Base-by-base conservation (phyloP, 1,140 invertebrate species). In the Littorina saxatilis region DNA sequence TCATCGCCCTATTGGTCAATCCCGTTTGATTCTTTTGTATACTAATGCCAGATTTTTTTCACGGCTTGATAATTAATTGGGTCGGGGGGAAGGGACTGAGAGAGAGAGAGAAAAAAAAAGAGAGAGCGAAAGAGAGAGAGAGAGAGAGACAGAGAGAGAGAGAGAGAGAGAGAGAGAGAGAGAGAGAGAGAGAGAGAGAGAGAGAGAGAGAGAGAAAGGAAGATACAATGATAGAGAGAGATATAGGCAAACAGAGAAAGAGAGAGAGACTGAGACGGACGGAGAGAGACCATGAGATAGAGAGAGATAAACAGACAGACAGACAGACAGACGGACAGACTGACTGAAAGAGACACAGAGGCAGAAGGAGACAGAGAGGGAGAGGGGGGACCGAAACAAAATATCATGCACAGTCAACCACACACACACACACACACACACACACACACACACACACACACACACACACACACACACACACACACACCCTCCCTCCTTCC, bases 61-160 rank as follows among this genome's bases (percentile, higher is more conserved):
- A n/a, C n/a, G n/a, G n/a, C n/a, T n/a, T n/a, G n/a, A n/a, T n/a
- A n/a, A n/a, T n/a, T 13, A 9, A 63, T n/a, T 11, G 20, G 47
- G 47, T 11, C 47, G 20, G 47, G 47, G 9, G 47, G 5, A 4
- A 1, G 27, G 27, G 7, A 32, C 61, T 9, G 61, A 35, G 61
- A 63, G 61, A 63, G 61, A 63, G 61, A 63, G 61, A 63, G 61
- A 63, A 32, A 63, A 32, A 63, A 32, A 63, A 32, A 63, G 61
- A 63, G 61, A 63, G 61, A 63, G 61, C 29, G 61, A 63, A 32
- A 63, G 61, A 63, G 61, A 63, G 61, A 63, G 61, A 63, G 61
- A 63, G 61, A 63, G 61, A 63, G 61, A 63, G 17, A 63, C 4
- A 63, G 7, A 32, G 27, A 63, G 17, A 63, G 61, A 63, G 27